phyloP scores from a whole-genome alignment of 2,888 invertebrate species.

The Axea sp. region DNA sequence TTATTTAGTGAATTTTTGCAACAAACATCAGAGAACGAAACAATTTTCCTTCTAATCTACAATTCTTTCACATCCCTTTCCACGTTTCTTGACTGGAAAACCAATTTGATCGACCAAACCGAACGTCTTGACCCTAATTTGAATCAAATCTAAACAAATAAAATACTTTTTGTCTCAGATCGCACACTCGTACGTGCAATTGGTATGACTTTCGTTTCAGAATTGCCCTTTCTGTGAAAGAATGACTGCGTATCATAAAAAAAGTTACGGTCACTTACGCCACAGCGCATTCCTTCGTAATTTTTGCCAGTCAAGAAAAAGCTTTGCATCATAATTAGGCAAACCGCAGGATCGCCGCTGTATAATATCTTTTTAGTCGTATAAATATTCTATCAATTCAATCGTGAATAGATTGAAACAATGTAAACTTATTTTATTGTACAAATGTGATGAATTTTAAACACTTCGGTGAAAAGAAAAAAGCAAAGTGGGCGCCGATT shows the following conservation, averaged over 20 bases:
- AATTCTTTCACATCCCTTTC: too few relatives aligned
- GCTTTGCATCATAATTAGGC: conserved; percentile 57
- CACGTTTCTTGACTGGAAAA: background rate
- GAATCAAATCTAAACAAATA: conserved; percentile 25
- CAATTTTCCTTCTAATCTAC: too few relatives aligned
- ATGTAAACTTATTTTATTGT: conserved; percentile 18
- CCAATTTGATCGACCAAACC: background rate
- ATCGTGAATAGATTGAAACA: conserved; percentile 38
- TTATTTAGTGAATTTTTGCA: too few relatives aligned
- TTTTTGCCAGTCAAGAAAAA: conserved; percentile 53
- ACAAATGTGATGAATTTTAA: conserved; percentile 17
- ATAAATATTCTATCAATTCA: conserved; percentile 20
- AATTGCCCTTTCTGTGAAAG: conserved; percentile 51
- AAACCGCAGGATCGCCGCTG: conserved; percentile 34
- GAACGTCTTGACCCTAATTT: conserved; percentile 18
- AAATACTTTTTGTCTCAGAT: conserved; percentile 31
- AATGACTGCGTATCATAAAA: conserved; percentile 55
- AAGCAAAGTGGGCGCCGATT: background rate
- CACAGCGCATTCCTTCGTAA: conserved; percentile 55
- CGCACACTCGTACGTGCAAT: conserved; percentile 40
- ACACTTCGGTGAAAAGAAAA: background rate
- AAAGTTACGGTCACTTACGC: conserved; percentile 57
- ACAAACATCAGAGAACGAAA: too few relatives aligned
- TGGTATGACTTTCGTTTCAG: conserved; percentile 53
- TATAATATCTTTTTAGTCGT: conserved; percentile 30